Conservation (phyloP, 2,888 invertebrate genomes). For the Biston stratarius region DNA sequence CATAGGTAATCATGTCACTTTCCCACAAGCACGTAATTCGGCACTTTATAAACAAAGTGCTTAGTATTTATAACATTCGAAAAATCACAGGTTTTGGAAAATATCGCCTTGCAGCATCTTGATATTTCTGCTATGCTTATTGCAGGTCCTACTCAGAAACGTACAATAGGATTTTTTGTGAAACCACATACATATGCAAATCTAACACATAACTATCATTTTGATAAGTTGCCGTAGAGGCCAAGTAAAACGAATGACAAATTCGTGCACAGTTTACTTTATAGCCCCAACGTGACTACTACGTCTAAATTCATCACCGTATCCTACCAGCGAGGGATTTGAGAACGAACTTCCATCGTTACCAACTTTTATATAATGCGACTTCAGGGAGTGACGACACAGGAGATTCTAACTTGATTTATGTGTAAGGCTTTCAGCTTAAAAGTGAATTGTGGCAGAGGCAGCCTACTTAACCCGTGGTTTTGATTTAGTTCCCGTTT, state of each 20-base stretch:
- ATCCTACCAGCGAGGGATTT: conserved; percentile 56
- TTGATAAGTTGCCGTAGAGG: conserved; percentile 24
- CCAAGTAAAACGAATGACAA: conserved; percentile 39
- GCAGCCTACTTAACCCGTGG: conserved; percentile 36
- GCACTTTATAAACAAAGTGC: too few species aligned
- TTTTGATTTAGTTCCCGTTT: conserved; percentile 40
- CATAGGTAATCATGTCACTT: too few species aligned
- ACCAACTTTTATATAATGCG: conserved; percentile 73
- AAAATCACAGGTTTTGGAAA: too few species aligned
- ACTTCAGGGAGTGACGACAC: conserved; percentile 61
- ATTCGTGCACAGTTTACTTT: conserved; percentile 40
- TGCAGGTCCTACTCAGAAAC: too few species aligned
- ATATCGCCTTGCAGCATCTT: neutral
- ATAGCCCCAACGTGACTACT: conserved; percentile 41
- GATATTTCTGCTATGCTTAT: too few species aligned
- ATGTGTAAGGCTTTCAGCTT: conserved; percentile 53
- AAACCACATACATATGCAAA: conserved; percentile 14
- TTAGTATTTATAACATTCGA: too few species aligned
- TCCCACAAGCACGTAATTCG: too few species aligned
- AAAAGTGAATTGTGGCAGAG: conserved; percentile 44
- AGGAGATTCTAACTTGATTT: conserved; percentile 70
- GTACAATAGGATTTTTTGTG: neutral
- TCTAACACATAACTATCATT: conserved; percentile 29
- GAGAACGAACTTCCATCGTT: conserved; percentile 73
- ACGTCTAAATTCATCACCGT: conserved; percentile 59